Evolutionary conservation across 2,888 invertebrate species (phyloP).

Genomic region (Tetragonisca angustula): DNA sequence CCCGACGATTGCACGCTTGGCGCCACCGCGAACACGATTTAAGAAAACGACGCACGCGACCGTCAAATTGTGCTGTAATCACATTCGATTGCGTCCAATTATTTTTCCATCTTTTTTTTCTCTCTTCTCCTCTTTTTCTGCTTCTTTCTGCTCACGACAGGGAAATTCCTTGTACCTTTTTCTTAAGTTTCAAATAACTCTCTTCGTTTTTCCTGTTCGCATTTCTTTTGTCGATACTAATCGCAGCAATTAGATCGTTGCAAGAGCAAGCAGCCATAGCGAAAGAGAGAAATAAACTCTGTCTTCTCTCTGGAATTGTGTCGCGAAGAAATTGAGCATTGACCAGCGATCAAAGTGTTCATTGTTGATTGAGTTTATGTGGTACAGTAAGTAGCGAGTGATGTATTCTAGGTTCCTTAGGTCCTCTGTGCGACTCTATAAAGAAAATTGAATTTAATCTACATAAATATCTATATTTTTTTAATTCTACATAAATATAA

Average conservation of each 20-base stretch:
- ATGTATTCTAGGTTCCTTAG: too few relatives aligned
- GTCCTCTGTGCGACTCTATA: too few relatives aligned
- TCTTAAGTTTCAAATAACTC: background rate
- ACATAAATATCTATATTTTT: too few relatives aligned
- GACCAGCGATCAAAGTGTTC: background rate
- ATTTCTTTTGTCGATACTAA: background rate
- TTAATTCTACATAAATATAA: too few relatives aligned
- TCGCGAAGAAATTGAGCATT: background rate
- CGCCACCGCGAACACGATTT: conserved; percentile 52
- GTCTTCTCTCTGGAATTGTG: background rate
- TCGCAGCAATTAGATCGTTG: background rate
- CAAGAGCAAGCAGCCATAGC: background rate
- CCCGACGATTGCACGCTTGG: conserved; percentile 51
- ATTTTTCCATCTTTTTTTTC: background rate
- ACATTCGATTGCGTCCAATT: background rate
- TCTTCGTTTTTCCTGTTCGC: background rate
- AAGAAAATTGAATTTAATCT: background rate
- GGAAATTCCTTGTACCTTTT: background rate
- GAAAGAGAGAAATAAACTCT: background rate
- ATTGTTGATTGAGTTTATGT: background rate
- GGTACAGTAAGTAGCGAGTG: too few relatives aligned
- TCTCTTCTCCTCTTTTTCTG: too few relatives aligned
- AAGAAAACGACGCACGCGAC: conserved; percentile 32
- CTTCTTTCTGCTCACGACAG: background rate
- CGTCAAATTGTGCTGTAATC: conserved; percentile 32